A percentile compares a stretch with the other conserved stretches of the same genome.
These are phyloP conservation scores for Limnephilus lunatus DNA, from an alignment of 2,888 invertebrate species.

Conservation along the genomic window DNA sequence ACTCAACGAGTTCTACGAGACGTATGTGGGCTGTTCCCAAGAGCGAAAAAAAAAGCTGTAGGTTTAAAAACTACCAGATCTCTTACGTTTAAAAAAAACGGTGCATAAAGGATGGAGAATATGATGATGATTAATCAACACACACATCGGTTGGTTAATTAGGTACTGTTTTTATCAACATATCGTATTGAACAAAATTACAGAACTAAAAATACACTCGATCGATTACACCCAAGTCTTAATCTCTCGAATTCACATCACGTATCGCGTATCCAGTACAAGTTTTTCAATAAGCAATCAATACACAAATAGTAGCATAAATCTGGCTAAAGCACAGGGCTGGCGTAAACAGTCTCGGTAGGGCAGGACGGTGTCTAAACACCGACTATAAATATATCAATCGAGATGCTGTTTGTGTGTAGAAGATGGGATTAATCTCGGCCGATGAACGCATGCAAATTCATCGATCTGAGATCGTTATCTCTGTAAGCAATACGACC, in stretches of 20 bases:
- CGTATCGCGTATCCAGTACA: not conserved
- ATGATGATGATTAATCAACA: too few species aligned
- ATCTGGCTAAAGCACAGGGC: constrained; percentile 22
- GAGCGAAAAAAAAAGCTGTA: too few species aligned
- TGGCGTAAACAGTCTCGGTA: constrained; percentile 25
- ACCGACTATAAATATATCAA: constrained; percentile 46
- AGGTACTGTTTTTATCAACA: not conserved
- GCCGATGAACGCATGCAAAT: constrained; percentile 42
- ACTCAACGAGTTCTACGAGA: too few species aligned
- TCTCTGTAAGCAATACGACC: constrained; percentile 16
- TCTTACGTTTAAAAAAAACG: too few species aligned
- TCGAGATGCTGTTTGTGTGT: constrained; percentile 40
- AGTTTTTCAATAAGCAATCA: constrained; percentile 34
- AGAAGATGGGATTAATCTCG: constrained; percentile 40
- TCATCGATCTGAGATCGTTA: constrained; percentile 23
- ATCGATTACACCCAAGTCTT: not conserved
- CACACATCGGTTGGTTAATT: not conserved
- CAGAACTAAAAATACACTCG: not conserved
- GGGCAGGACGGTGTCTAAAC: constrained; percentile 17
- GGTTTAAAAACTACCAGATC: too few species aligned
- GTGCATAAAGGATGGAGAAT: too few species aligned
- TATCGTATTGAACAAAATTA: not conserved
- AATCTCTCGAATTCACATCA: not conserved
- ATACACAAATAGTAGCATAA: constrained; percentile 11
- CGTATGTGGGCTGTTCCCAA: too few species aligned